These are phyloP conservation scores for Psittacula derbiana DNA, from an alignment of 2,797 vertebrate genomes.

Conservation along the genomic window DNA sequence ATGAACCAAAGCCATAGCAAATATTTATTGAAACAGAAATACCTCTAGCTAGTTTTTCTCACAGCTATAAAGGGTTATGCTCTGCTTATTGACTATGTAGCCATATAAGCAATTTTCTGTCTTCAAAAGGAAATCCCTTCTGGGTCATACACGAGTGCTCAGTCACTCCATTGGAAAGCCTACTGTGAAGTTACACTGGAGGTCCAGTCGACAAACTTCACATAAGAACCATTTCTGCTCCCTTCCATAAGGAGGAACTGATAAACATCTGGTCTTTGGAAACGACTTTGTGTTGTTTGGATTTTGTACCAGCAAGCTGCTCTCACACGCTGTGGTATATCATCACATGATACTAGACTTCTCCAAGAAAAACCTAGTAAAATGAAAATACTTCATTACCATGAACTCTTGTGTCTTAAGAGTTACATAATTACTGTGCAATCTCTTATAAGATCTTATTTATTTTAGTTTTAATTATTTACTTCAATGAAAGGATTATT, in stretches of 20 bases:
- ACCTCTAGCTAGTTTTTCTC: not conserved
- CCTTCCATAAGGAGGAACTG: not conserved
- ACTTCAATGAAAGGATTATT: constrained; percentile 48
- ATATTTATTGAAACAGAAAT: not conserved
- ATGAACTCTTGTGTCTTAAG: constrained; percentile 27
- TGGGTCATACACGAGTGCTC: not conserved
- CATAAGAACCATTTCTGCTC: not conserved
- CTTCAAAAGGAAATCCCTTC: not conserved
- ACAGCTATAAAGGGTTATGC: not conserved
- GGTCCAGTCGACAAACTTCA: not conserved
- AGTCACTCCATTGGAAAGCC: not conserved
- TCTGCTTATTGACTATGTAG: not conserved
- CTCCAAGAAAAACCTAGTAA: constrained; percentile 73
- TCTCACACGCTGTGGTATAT: constrained; percentile 8
- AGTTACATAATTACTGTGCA: constrained; percentile 49
- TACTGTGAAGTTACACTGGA: not conserved
- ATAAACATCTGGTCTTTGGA: constrained; percentile 57
- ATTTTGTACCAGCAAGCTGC: constrained; percentile 27
- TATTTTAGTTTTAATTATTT: constrained; percentile 52
- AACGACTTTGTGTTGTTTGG: constrained; percentile 52
- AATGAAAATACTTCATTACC: constrained; percentile 63
- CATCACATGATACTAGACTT: constrained; percentile 44
- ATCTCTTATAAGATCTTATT: constrained; percentile 59
- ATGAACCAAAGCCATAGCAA: not conserved
- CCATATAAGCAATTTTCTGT: not conserved